Evolutionary conservation across 2,797 vertebrate species (phyloP).

Genomic region (Gymnopithys bicolor): DNA sequence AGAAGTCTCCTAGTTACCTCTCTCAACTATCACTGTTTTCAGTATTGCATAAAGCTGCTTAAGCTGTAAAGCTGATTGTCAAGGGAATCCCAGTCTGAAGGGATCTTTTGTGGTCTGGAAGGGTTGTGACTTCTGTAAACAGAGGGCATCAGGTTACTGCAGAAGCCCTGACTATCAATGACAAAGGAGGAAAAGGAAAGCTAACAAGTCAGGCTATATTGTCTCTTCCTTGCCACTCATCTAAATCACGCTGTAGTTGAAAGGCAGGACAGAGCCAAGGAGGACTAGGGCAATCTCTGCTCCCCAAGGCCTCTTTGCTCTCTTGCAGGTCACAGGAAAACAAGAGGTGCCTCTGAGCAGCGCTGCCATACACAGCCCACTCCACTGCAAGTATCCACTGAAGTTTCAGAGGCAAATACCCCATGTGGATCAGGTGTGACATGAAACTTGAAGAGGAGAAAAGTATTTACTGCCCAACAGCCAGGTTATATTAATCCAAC

Average conservation of each 20-base stretch:
- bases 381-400: neutral
- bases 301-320: neutral
- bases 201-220: neutral
- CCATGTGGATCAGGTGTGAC: neutral
- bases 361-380: fast-evolving
- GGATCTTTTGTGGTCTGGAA: conserved; percentile 19
- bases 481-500: neutral
- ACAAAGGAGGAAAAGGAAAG: neutral
- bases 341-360: neutral
- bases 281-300: neutral
- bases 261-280: neutral
- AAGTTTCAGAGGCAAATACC: neutral
- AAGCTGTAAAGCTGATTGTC: conserved; percentile 55
- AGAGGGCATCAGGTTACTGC: conserved; percentile 15
- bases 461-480: neutral
- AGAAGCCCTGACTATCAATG: neutral
- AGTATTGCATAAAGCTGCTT: conserved; percentile 53
- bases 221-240: neutral
- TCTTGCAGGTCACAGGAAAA: neutral
- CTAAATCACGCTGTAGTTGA: neutral
- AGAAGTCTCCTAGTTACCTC: conserved; percentile 37
- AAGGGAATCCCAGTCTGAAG: conserved; percentile 26
- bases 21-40: conserved; percentile 29
- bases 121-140: conserved; percentile 15
- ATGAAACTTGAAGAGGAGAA: neutral